phyloP scores from a whole-genome alignment of 2,113 vertebrate species.

The Geococcyx californianus region DNA sequence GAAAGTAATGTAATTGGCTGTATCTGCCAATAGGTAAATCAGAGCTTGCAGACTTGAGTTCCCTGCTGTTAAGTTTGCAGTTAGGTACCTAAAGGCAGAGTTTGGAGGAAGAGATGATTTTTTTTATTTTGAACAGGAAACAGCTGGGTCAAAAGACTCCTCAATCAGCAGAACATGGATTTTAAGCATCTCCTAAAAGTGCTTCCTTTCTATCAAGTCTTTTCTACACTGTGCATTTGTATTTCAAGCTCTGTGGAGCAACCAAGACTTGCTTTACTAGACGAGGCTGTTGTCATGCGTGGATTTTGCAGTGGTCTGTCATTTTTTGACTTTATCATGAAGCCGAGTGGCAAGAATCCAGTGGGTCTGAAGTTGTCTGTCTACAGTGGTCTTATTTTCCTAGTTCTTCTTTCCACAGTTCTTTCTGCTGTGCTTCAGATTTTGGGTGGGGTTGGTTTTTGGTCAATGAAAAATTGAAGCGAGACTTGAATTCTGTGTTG shows the following conservation, averaged over 20 bases:
- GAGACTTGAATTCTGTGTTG: background rate
- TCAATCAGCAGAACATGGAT: background rate
- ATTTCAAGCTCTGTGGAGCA: background rate
- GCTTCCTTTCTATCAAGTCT: background rate
- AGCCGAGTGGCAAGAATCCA: background rate
- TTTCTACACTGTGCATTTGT: background rate
- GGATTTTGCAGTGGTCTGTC: background rate
- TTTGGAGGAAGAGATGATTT: background rate
- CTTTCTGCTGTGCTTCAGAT: background rate
- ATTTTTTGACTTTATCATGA: background rate
- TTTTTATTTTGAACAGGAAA: background rate
- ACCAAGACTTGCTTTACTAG: background rate
- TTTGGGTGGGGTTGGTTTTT: background rate
- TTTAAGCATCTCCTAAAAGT: background rate
- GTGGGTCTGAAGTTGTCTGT: background rate
- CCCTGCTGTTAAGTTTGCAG: background rate
- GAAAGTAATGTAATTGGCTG: background rate
- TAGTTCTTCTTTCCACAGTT: background rate
- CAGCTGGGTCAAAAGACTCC: background rate
- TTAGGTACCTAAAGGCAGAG: background rate
- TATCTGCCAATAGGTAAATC: background rate
- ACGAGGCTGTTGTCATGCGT: background rate
- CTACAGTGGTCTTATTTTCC: background rate
- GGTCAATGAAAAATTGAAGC: background rate
- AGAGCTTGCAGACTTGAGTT: background rate